These are phyloP conservation scores for Entomobrya multifasciata DNA, from an alignment of 2,888 invertebrate genomes.

Conservation along the genomic window DNA sequence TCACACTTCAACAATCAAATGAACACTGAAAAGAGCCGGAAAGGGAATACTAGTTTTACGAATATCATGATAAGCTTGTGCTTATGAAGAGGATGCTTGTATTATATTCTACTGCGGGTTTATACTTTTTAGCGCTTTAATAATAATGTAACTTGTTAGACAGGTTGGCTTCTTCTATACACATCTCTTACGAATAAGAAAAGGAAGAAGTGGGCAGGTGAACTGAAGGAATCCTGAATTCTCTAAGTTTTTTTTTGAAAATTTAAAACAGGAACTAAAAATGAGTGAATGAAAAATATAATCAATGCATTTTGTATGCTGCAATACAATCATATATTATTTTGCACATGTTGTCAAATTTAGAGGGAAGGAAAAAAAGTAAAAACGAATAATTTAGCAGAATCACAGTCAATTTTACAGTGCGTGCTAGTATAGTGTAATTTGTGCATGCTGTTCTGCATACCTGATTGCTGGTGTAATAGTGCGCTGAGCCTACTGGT, in stretches of 20 bases:
- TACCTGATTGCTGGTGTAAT: not conserved
- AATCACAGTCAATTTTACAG: not conserved
- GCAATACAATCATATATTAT: not conserved
- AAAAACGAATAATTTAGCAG: no score
- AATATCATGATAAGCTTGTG: conserved; percentile 9
- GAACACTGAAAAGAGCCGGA: conserved; percentile 71
- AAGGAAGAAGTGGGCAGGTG: not conserved
- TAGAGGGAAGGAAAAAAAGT: not conserved
- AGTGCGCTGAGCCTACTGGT: no score
- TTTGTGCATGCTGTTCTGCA: no score
- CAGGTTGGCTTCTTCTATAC: conserved; percentile 56
- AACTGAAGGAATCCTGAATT: conserved; percentile 71
- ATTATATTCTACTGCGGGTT: conserved; percentile 6
- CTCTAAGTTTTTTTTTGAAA: conserved; percentile 52
- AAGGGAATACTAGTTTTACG: conserved; percentile 73
- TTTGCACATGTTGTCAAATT: not conserved
- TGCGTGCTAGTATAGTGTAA: no score
- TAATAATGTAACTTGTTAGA: conserved; percentile 63
- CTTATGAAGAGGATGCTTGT: conserved; percentile 29
- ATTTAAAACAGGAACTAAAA: conserved; percentile 74
- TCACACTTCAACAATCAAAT: conserved; percentile 68
- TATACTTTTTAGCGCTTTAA: not conserved
- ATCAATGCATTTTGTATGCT: not conserved
- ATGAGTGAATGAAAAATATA: conserved; percentile 67
- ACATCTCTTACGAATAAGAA: not conserved